These are phyloP conservation scores for Cephus rjabovi DNA, from an alignment of 2,888 invertebrate genomes.

Conservation along the genomic window DNA sequence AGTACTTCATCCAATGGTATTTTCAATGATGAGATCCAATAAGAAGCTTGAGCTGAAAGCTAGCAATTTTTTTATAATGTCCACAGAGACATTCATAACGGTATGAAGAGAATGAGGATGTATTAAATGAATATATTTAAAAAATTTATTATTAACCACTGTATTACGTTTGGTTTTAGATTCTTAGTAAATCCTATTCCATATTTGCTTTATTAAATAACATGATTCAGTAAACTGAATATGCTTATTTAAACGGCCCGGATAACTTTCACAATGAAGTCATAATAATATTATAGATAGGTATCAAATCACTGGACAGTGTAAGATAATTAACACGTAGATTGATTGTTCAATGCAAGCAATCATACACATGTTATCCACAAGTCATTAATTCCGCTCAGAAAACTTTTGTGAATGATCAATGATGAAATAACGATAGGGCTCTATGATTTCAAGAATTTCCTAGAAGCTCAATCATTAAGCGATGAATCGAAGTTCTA, in stretches of 20 bases:
- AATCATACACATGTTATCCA: background rate
- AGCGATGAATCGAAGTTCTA: background rate
- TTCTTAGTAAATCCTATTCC: constrained; percentile 46
- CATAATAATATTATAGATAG: background rate
- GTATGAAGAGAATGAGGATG: constrained; percentile 24
- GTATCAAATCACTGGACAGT: background rate
- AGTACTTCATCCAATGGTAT: constrained; percentile 28
- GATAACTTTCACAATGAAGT: background rate
- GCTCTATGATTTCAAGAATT: background rate
- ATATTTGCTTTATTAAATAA: constrained; percentile 40
- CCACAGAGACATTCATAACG: constrained; percentile 43
- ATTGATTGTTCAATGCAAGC: background rate
- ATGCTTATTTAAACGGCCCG: background rate
- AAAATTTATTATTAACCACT: background rate
- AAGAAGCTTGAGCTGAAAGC: constrained; percentile 41
- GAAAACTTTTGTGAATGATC: background rate
- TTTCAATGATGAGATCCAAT: constrained; percentile 38
- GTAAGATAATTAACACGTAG: background rate
- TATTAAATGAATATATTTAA: background rate
- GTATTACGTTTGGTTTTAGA: constrained; percentile 30
- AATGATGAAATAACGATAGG: background rate
- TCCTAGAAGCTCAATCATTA: background rate
- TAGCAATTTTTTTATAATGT: constrained; percentile 44
- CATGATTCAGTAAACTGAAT: background rate
- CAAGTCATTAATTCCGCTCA: background rate